Evolutionary conservation across 2,113 vertebrate species (phyloP), one percentile per base, ranked within the genome.

Genomic region (Ameiurus melas): DNA sequence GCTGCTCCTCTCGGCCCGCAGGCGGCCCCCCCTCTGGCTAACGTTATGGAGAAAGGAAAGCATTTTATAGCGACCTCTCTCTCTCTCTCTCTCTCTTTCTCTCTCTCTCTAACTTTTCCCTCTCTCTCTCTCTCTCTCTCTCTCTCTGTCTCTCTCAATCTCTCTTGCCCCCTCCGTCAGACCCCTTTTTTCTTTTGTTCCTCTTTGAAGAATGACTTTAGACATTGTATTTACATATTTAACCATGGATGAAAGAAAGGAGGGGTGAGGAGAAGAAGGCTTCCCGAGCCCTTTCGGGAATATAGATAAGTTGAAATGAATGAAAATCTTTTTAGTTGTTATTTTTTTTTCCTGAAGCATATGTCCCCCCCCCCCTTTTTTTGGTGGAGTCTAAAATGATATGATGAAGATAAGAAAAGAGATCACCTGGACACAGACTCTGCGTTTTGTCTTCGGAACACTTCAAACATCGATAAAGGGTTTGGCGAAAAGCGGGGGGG

Each of bases 161-260:
- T 80, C 51, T 55, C 27, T 17, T 30, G 96, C 87, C 80, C 85
- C 96, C 96, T 96, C 96, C 95, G 95, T 96, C 95, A 95, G 95
- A 95, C 94, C 96, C 96, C 96, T 97, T 97, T 97, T 97, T 97
- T 95, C 95, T 95, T 98, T 99, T 99, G 98, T 98, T 98, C 97
- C 97, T 96, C 97, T 99, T 99, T 99, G 97, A 99, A 99, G 98
- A 99, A 98, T 99, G 98, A 99, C 98, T 99, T 99, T 99, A 98
- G 98, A 99, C 97, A 97, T 99, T 99, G 98, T 99, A 99, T 99
- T 99, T 99, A 99, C 98, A 99, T 99, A 99, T 99, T 98, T 99
- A 99, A 98, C 96, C 97, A 97, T 92, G 96, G 98, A 98, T 99
- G 97, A 98, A 99, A 99, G 97, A 93, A 95, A 93, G 88, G 91